These are phyloP conservation scores for Capitulum mitella DNA, from an alignment of 2,888 invertebrate species.

Conservation along the genomic window DNA sequence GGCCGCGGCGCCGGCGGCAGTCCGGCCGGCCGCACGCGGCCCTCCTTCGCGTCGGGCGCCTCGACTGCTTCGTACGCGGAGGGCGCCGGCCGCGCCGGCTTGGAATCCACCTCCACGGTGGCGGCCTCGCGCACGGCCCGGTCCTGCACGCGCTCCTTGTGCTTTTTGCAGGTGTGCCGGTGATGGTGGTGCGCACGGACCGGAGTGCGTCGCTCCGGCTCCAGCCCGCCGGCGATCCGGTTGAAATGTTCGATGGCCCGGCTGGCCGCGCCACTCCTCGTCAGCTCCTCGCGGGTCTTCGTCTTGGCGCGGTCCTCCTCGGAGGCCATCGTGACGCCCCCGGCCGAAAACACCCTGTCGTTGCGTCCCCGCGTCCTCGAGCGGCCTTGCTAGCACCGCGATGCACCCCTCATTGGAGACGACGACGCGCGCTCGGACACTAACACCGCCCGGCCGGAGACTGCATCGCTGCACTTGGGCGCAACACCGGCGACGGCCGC, in stretches of 20 bases:
- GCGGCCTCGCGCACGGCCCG: background rate
- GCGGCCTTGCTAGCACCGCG: background rate
- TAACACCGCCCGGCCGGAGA: background rate
- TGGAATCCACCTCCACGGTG: no score
- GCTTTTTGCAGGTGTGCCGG: background rate
- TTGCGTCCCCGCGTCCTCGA: background rate
- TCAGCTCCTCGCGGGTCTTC: background rate
- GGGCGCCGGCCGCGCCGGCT: no score
- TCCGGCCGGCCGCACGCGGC: background rate
- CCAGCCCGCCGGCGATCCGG: background rate
- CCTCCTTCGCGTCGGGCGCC: background rate
- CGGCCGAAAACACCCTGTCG: background rate
- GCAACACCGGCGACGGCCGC: background rate
- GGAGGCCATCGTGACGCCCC: background rate
- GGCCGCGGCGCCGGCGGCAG: background rate
- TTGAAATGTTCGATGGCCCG: constrained; percentile 18
- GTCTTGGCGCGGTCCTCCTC: background rate
- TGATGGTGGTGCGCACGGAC: background rate
- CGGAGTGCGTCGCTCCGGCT: background rate
- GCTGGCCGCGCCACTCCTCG: background rate
- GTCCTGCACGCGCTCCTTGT: background rate
- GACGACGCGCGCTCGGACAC: background rate
- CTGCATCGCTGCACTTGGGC: background rate
- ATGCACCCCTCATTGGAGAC: background rate
- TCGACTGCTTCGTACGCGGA: background rate